Conservation (phyloP, 1,140 invertebrate species). For the Laupala kohalensis region DNA sequence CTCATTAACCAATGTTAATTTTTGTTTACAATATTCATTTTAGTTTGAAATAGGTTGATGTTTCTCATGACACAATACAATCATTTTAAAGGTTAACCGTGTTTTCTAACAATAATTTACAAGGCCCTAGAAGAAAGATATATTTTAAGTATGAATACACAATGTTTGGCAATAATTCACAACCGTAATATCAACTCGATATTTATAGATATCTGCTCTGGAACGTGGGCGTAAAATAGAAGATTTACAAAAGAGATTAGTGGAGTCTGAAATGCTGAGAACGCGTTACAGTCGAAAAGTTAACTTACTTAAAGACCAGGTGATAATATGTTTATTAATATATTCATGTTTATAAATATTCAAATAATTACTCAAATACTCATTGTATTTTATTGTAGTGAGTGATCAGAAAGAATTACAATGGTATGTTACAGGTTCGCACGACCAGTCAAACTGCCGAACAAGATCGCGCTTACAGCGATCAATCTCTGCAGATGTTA, state of each 20-base stretch:
- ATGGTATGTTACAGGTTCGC: constrained; percentile 28
- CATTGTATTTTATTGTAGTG: background rate
- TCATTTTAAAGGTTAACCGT: too few relatives aligned
- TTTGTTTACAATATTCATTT: too few relatives aligned
- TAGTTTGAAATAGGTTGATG: too few relatives aligned
- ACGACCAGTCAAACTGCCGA: constrained; percentile 47
- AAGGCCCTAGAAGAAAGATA: too few relatives aligned
- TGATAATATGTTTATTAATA: background rate
- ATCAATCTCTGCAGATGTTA: constrained; percentile 48
- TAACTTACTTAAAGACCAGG: constrained; percentile 51
- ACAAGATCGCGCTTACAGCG: constrained; percentile 52
- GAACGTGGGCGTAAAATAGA: constrained; percentile 71
- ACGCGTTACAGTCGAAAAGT: constrained; percentile 57
- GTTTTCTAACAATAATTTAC: too few relatives aligned
- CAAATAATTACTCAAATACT: background rate
- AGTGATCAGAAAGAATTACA: background rate
- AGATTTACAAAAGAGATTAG: constrained; percentile 59
- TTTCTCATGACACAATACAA: too few relatives aligned
- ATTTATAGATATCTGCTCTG: constrained; percentile 54
- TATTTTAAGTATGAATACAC: too few relatives aligned
- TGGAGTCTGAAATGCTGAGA: constrained; percentile 56
- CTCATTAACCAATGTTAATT: too few relatives aligned
- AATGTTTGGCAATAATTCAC: too few relatives aligned
- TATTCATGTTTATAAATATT: constrained; percentile 6
- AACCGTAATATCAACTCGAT: too few relatives aligned